These are phyloP conservation scores for Halichondria panicea DNA, from an alignment of 37 sponge, comb jelly and placozoan species.

Conservation along the genomic window DNA sequence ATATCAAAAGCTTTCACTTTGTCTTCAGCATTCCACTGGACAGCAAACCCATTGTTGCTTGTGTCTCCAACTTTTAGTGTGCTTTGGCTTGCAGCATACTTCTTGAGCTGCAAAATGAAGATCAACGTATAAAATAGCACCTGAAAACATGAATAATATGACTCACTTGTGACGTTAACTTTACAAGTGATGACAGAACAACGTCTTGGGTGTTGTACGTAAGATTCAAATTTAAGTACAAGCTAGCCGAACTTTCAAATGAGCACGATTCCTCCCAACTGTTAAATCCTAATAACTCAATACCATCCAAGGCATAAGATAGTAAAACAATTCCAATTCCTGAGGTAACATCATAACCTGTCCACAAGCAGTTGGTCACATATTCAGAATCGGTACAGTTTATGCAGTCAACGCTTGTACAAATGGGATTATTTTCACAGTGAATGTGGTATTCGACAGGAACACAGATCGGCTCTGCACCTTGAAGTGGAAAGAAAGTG, in stretches of 20 bases:
- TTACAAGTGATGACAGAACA: background rate
- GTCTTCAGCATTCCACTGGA: conserved; percentile 14
- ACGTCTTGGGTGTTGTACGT: too few species aligned
- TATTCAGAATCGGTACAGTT: background rate
- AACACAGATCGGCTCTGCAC: conserved; percentile 23
- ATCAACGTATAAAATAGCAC: background rate
- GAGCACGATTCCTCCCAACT: conserved; percentile 48
- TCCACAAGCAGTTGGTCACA: conserved; percentile 38
- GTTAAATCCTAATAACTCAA: conserved; percentile 37
- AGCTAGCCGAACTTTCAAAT: too few species aligned
- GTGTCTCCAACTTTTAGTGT: background rate
- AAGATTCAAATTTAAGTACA: too few species aligned
- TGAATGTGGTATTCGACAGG: conserved; percentile 17
- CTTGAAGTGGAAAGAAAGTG: conserved; percentile 33
- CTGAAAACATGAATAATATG: too few species aligned
- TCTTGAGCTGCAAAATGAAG: conserved; percentile 26
- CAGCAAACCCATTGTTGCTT: conserved; percentile 31
- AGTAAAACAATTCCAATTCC: conserved; percentile 21
- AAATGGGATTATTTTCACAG: too few species aligned
- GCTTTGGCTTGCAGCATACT: conserved; percentile 23
- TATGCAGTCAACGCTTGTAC: background rate
- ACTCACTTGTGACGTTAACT: conserved; percentile 19
- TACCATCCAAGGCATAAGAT: conserved; percentile 28
- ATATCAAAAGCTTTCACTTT: background rate
- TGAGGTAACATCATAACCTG: conserved; percentile 8